Conservation (phyloP, 2,113 vertebrate species). For the Orcinus orca region DNA sequence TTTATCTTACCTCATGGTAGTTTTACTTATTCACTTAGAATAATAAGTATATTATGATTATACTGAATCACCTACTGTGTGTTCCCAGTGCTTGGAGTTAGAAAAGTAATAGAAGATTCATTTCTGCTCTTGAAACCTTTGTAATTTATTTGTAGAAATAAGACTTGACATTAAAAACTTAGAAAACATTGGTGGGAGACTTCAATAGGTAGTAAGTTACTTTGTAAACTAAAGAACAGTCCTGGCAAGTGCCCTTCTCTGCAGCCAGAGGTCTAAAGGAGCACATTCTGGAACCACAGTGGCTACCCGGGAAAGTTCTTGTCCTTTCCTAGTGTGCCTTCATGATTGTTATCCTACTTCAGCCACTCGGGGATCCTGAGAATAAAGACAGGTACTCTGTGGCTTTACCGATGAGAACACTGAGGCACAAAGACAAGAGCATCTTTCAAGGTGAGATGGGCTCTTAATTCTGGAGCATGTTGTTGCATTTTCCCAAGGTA, state of each 20-base stretch:
- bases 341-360: not conserved
- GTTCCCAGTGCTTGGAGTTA: not conserved
- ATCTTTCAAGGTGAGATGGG: not conserved
- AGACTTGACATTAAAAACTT: not conserved
- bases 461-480: not conserved
- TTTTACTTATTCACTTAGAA: slow-evolving; percentile 7
- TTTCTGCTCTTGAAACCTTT: not conserved
- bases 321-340: not conserved
- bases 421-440: not conserved
- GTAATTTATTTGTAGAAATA: slow-evolving; percentile 10
- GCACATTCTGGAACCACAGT: not conserved
- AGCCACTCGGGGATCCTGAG: not conserved
- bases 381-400: not conserved
- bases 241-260: no score
- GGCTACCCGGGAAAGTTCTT: not conserved
- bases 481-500: not conserved
- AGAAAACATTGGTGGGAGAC: not conserved
- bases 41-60: not conserved
- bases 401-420: not conserved
- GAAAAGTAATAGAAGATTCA: not conserved
- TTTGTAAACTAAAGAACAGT: not conserved
- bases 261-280: not conserved
- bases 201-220: not conserved
- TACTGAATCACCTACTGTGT: not conserved
- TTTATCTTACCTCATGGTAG: not conserved